Conservation (phyloP, 2,888 invertebrate species). For the Oeneis ivallda region DNA sequence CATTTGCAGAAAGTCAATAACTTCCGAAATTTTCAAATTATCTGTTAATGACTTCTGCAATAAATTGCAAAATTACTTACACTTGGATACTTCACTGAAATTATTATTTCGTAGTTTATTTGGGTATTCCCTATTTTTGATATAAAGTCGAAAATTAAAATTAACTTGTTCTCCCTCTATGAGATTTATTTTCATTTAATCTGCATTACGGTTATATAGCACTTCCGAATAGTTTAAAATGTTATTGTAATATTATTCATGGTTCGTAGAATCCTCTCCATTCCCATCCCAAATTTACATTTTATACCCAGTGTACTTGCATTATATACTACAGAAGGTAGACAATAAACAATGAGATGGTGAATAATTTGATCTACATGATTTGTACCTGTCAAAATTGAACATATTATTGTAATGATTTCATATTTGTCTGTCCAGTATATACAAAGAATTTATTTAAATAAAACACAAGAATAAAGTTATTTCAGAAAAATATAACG, state of each 20-base stretch:
- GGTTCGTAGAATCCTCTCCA: constrained; percentile 52
- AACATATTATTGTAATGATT: not conserved
- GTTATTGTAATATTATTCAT: constrained; percentile 49
- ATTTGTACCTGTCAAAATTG: not conserved
- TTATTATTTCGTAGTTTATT: no score
- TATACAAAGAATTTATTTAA: not conserved
- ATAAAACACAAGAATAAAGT: not conserved
- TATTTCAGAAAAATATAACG: no score
- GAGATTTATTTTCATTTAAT: constrained; percentile 22
- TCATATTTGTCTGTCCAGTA: not conserved
- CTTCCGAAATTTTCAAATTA: no score
- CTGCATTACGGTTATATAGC: constrained; percentile 19
- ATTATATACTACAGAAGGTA: constrained; percentile 23
- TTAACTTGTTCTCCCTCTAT: constrained; percentile 4
- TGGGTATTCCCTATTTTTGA: no score
- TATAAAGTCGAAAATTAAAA: not conserved
- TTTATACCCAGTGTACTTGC: constrained; percentile 41
- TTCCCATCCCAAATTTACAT: constrained; percentile 53
- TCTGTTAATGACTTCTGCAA: no score
- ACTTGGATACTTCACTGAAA: no score
- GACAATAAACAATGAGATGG: constrained; percentile 10
- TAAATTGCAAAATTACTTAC: no score
- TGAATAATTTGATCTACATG: constrained; percentile 5
- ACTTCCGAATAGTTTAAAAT: constrained; percentile 52
- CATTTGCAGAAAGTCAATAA: no score